Conservation (phyloP, 2,113 vertebrate species). For the Phrynosoma platyrhinos region DNA sequence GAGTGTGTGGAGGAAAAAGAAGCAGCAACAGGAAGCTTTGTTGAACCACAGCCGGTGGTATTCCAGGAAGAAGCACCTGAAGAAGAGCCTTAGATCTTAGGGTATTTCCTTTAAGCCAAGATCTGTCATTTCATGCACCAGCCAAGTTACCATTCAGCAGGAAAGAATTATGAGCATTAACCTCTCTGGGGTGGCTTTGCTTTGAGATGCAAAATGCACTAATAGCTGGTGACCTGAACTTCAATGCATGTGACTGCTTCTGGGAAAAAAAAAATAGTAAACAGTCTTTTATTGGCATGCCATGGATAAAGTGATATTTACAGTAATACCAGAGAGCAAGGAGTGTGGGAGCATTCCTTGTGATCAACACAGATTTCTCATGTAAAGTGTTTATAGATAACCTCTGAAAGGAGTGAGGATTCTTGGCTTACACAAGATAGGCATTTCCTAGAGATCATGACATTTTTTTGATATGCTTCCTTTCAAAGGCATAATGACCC, state of each 20-base stretch:
- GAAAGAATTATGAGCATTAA: constrained; percentile 75
- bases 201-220: constrained; percentile 66
- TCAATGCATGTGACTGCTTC: constrained; percentile 89
- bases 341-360: constrained; percentile 71
- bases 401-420: constrained; percentile 66
- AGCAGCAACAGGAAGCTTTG: neutral
- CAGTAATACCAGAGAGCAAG: constrained; percentile 61
- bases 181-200: constrained; percentile 70
- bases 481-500: constrained; percentile 56
- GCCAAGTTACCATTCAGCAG: constrained; percentile 70
- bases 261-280: constrained; percentile 72
- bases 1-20: constrained; percentile 42
- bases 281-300: constrained; percentile 78
- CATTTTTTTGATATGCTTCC: constrained; percentile 61
- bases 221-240: constrained; percentile 74
- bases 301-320: constrained; percentile 74
- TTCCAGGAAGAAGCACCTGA: constrained; percentile 41
- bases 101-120: constrained; percentile 33
- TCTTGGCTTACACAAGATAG: constrained; percentile 67
- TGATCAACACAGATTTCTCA: constrained; percentile 61
- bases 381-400: constrained; percentile 64
- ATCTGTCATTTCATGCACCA: constrained; percentile 64
- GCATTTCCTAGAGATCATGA: constrained; percentile 54
- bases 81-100: constrained; percentile 71
- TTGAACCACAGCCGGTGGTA: constrained; percentile 58